These are phyloP conservation scores for Ophion ventricosus DNA, from an alignment of 2,888 invertebrate genomes.

Conservation along the genomic window DNA sequence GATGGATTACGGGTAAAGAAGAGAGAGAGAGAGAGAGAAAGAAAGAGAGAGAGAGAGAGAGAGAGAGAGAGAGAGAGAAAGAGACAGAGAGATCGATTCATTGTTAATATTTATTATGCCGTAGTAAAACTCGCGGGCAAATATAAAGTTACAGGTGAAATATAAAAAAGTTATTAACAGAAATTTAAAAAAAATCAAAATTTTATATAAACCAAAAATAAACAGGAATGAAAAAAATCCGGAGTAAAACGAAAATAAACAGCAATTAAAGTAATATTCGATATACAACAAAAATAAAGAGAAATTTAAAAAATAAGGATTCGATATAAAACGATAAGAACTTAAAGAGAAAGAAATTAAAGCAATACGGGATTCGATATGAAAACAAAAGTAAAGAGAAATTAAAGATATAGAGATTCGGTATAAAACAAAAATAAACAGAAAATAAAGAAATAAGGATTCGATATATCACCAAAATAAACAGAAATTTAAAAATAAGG, in stretches of 20 bases:
- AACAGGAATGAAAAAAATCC: no score
- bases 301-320: not conserved
- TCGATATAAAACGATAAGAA: not conserved
- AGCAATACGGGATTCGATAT: not conserved
- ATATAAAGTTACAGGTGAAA: not conserved
- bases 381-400: not conserved
- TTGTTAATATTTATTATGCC: not conserved
- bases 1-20: constrained; percentile 18
- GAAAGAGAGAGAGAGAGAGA: not conserved
- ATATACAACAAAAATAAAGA: not conserved
- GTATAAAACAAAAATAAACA: no score
- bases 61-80: not conserved
- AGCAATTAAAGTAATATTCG: not conserved
- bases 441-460: not conserved
- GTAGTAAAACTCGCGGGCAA: not conserved
- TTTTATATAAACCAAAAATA: no score
- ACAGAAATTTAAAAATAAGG: not conserved
- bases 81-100: not conserved
- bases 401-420: no score
- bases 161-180: not conserved
- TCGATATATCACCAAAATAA: not conserved
- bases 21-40: not conserved
- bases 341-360: not conserved
- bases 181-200: no score
- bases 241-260: no score